Percentiles rank a stretch among this genome's conserved stretches.
Evolutionary conservation across 2,113 vertebrate species (phyloP).

Genomic region (Phainopepla nitens): DNA sequence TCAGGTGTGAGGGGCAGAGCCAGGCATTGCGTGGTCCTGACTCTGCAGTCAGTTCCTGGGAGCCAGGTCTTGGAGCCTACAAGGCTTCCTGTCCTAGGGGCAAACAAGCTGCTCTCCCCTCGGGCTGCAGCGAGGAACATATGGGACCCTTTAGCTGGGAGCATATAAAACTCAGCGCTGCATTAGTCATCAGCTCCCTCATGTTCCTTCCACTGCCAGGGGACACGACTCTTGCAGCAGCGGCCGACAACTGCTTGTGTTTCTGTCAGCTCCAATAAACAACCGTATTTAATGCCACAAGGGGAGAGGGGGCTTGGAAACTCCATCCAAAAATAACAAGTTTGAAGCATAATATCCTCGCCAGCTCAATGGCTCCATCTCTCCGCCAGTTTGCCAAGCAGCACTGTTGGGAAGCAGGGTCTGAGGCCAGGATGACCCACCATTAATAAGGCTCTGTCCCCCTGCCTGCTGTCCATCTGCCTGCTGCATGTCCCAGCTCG

Average conservation of each 20-base stretch:
- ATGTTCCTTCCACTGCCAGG: neutral
- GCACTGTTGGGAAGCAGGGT: neutral
- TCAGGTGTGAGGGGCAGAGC: rapidly evolving
- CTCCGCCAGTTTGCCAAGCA: neutral
- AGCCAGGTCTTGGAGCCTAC: rapidly evolving
- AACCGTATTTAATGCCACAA: neutral
- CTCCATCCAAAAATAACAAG: neutral
- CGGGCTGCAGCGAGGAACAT: neutral
- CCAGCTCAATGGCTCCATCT: neutral
- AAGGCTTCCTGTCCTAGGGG: neutral
- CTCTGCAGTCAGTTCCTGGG: rapidly evolving
- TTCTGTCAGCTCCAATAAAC: slow-evolving; percentile 51
- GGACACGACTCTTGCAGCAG: slow-evolving; percentile 29
- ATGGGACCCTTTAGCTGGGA: slow-evolving; percentile 10
- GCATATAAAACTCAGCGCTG: slow-evolving; percentile 8
- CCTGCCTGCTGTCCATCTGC: neutral
- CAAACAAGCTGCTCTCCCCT: rapidly evolving
- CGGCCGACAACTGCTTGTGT: slow-evolving; percentile 18
- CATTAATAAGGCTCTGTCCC: neutral
- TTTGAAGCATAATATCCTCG: neutral
- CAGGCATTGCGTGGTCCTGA: rapidly evolving
- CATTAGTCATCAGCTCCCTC: slow-evolving; percentile 9
- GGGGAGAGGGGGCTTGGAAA: neutral
- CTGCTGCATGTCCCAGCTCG: neutral
- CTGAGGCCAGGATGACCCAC: neutral